phyloP scores from a whole-genome alignment of 2,113 vertebrate genomes.

The Apeltes quadracus region DNA sequence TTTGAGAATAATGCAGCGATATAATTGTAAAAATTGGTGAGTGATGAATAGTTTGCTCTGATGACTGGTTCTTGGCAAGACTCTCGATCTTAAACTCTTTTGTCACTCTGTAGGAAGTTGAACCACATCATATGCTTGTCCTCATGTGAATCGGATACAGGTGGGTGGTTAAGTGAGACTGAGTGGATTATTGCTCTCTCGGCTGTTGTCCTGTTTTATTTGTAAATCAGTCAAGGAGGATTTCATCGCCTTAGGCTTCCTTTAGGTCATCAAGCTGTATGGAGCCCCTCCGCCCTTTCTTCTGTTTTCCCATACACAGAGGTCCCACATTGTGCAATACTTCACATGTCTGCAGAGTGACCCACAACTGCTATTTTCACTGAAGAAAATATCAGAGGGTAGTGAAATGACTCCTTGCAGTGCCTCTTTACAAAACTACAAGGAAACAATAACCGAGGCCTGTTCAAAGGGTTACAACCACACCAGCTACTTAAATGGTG shows the following conservation, averaged over 20 bases:
- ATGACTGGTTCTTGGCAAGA: constrained; percentile 48
- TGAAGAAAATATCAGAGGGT: constrained; percentile 35
- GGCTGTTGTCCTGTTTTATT: constrained; percentile 72
- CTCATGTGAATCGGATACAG: constrained; percentile 51
- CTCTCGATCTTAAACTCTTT: constrained; percentile 54
- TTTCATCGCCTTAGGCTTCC: constrained; percentile 69
- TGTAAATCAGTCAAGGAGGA: constrained; percentile 70
- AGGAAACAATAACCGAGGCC: constrained; percentile 15
- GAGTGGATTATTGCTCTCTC: constrained; percentile 64
- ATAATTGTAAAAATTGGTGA: constrained; percentile 51
- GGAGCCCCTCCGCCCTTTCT: constrained; percentile 42
- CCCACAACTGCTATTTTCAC: constrained; percentile 48
- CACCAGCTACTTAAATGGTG: neutral
- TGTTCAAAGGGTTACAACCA: neutral
- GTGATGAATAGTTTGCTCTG: constrained; percentile 54
- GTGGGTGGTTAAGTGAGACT: constrained; percentile 67
- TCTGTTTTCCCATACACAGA: constrained; percentile 39
- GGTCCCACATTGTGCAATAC: constrained; percentile 30
- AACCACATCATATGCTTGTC: constrained; percentile 53
- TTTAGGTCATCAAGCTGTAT: constrained; percentile 57
- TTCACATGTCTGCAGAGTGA: constrained; percentile 51
- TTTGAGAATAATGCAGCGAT: constrained; percentile 30
- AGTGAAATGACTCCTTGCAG: constrained; percentile 31
- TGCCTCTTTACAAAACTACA: constrained; percentile 11
- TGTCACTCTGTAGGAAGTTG: constrained; percentile 62